phyloP scores from a whole-genome alignment of 2,888 invertebrate genomes.

The Chymomyza procnemis region DNA sequence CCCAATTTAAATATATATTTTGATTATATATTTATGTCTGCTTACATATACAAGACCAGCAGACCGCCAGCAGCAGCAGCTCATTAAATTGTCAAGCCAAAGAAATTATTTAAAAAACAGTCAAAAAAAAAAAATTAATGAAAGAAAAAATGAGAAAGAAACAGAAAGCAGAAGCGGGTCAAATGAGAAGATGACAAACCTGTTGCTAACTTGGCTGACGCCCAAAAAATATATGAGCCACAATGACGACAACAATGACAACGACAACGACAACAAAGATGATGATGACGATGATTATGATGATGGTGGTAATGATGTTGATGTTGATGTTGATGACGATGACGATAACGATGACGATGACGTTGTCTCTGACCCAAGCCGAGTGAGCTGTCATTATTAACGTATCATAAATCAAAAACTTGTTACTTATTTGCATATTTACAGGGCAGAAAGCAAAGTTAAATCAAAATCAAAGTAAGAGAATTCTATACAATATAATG shows the following conservation, averaged over 20 bases:
- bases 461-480: constrained; percentile 16
- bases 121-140: constrained; percentile 16
- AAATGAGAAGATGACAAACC: constrained; percentile 41
- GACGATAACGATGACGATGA: constrained; percentile 10
- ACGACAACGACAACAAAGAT: constrained; percentile 13
- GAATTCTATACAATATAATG: not conserved
- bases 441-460: not conserved
- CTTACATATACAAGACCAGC: constrained; percentile 4
- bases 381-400: constrained; percentile 59
- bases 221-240: not conserved
- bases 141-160: too few species aligned
- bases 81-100: constrained; percentile 67
- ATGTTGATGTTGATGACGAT: not conserved
- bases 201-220: constrained; percentile 40
- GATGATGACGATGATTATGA: not conserved
- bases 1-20: not conserved
- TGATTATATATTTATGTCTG: too few species aligned
- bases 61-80: constrained; percentile 62
- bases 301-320: not conserved
- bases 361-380: constrained; percentile 22
- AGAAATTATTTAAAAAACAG: constrained; percentile 30
- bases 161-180: not conserved
- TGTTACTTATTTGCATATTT: constrained; percentile 59
- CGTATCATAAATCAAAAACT: constrained; percentile 66
- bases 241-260: not conserved